A percentile compares a stretch with the other conserved stretches of the same genome.
phyloP scores from a whole-genome alignment of 2,797 vertebrate species.

The Cercopithecus neglectus region DNA sequence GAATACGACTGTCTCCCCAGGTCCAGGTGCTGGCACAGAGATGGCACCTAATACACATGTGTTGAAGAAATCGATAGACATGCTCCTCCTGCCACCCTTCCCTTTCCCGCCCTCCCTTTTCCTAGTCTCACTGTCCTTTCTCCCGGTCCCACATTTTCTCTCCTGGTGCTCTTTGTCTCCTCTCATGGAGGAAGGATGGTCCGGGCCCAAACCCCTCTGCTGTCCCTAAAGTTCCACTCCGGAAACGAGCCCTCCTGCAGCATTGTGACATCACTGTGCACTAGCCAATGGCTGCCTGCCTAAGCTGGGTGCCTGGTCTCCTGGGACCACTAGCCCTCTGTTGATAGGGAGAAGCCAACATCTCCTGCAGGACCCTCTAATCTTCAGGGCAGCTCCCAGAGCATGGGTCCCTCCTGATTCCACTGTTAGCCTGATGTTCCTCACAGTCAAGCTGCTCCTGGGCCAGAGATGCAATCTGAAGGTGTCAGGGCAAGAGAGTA shows the following conservation, averaged over 20 bases:
- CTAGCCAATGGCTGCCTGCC: constrained; percentile 2
- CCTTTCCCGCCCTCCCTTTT: neutral
- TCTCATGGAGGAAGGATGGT: neutral
- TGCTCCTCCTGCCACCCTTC: neutral
- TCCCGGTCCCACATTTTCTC: neutral
- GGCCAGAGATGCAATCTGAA: constrained; percentile 67
- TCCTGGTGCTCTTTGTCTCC: neutral
- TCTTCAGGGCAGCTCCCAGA: neutral
- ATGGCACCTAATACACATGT: neutral
- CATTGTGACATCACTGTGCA: constrained; percentile 65
- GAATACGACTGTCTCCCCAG: fast-evolving
- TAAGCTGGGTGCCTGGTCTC: neutral
- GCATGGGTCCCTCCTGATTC: constrained; percentile 58
- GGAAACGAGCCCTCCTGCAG: neutral
- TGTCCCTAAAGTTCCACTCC: neutral
- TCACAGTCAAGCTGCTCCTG: constrained; percentile 69
- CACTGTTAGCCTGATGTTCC: constrained; percentile 32
- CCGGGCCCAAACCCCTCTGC: neutral
- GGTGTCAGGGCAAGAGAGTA: constrained; percentile 59
- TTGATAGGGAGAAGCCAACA: neutral
- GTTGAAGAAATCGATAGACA: neutral
- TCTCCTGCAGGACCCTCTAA: neutral
- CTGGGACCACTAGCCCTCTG: neutral
- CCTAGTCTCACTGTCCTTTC: neutral
- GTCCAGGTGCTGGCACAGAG: neutral